Evolutionary conservation across 2,113 vertebrate species (phyloP), one percentile per base, ranked within the genome.

Genomic region (Esox niger): DNA sequence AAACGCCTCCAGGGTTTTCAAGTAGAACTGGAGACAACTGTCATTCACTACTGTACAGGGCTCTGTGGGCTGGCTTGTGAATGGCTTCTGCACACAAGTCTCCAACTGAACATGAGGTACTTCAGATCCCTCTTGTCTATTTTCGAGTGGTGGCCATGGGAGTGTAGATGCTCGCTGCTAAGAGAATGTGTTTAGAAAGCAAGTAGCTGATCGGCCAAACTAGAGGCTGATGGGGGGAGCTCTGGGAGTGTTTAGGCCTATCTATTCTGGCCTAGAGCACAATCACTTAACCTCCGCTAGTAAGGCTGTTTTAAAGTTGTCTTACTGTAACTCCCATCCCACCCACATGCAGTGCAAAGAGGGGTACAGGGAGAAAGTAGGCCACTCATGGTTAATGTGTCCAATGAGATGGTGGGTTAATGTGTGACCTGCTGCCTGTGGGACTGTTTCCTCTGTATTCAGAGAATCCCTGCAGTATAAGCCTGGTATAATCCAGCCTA

Each of bases 321-420:
- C 29, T 30, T 3, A 59, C 27, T 30, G 6, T n/a, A 59, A n/a
- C 56, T n/a, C n/a, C n/a, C n/a, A n/a, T 31, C 26, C 56, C 26
- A 29, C 56, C 56, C 27, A 58, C 29, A 59, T 13, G n/a, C 20
- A 30, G 57, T 59, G 29, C 29, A n/a, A 29, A 30, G 27, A 30
- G 29, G 29, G 29, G 3, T 27, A 17, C 27, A n/a, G 26, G 15
- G 29, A 59, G 29, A 59, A 59, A 59, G 56, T 58, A 58, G 57
- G 57, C 17, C 57, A 30, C 57, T 59, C 13, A 1, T 43, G 27
- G 15, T 29, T 17, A 27, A 30, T 26, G 27, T 59, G 57, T 59
- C 29, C 57, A 30, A 30, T 15, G 57, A 29, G 57, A 59, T 30
- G 57, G 57, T 54, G 62, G 62, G 46, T 11, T 57, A 35, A 57